Conservation (phyloP, 2,888 invertebrate genomes). For the Tinea pellionella region DNA sequence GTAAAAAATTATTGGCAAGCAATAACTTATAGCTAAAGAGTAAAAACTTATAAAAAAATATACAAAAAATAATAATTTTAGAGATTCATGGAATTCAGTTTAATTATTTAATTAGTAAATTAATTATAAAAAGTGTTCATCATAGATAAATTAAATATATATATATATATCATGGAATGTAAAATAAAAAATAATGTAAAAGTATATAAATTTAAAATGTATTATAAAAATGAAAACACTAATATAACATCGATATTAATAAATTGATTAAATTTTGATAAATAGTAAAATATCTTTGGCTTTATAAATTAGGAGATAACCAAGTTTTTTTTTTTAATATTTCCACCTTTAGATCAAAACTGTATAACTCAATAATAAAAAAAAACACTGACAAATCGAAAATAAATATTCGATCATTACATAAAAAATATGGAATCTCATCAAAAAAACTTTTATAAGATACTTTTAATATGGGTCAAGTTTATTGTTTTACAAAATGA, state of each 20-base stretch:
- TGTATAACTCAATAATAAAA: too few relatives aligned
- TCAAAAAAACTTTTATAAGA: too few relatives aligned
- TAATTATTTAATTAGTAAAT: too few relatives aligned
- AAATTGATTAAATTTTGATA: not conserved
- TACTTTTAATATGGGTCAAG: too few relatives aligned
- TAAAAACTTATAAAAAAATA: constrained; percentile 3
- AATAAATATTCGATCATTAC: too few relatives aligned
- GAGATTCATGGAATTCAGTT: constrained; percentile 3
- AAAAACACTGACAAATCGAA: too few relatives aligned
- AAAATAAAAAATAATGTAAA: not conserved
- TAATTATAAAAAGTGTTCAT: not conserved
- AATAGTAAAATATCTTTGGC: not conserved
- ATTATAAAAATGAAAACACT: not conserved
- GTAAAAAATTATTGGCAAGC: not conserved
- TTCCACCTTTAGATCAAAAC: too few relatives aligned
- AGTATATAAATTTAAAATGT: not conserved
- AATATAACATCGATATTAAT: not conserved
- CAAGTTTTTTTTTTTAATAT: not conserved
- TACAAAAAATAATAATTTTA: not conserved
- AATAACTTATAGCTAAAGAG: not conserved
- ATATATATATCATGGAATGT: too few relatives aligned
- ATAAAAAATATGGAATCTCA: too few relatives aligned
- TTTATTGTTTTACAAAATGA: too few relatives aligned
- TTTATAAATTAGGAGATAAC: not conserved
- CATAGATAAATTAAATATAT: not conserved